A percentile compares a stretch with the other conserved stretches of the same genome.
Conservation (phyloP, 1,140 invertebrate species). For the Leucophenga varia region DNA sequence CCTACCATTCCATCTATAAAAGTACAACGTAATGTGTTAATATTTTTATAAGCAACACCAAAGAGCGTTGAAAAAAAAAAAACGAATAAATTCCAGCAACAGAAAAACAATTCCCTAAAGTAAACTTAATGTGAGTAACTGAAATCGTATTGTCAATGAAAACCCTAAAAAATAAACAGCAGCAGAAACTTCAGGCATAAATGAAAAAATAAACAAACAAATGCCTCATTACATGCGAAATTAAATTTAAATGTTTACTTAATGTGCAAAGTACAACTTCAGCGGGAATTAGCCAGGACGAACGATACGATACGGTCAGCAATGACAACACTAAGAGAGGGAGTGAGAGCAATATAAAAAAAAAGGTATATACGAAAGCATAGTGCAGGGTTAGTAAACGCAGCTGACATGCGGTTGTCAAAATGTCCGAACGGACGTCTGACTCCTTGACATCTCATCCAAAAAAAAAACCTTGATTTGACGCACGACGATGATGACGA, state of each 20-base stretch:
- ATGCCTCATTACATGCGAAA: constrained; percentile 56
- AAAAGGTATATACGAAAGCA: constrained; percentile 21
- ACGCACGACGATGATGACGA: too few species aligned
- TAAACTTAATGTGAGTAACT: too few species aligned
- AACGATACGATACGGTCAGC: too few species aligned
- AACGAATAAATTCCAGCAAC: constrained; percentile 11
- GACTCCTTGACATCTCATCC: not conserved
- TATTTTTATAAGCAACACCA: too few species aligned
- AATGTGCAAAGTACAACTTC: too few species aligned
- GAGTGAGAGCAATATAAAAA: constrained; percentile 13
- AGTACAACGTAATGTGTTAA: too few species aligned
- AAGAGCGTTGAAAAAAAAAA: constrained; percentile 5
- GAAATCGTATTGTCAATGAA: constrained; percentile 12
- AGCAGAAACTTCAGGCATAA: constrained; percentile 14
- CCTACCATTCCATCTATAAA: too few species aligned
- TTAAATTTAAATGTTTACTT: constrained; percentile 57
- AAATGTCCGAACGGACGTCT: not conserved
- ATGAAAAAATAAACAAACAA: constrained; percentile 50
- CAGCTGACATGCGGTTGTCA: too few species aligned
- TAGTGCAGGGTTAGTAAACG: too few species aligned
- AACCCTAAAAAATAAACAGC: constrained; percentile 19
- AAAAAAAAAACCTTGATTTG: too few species aligned
- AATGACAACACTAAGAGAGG: too few species aligned
- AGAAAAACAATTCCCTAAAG: not conserved
- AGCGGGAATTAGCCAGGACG: too few species aligned